Evolutionary conservation across 1,140 invertebrate species (phyloP).

Genomic region (Pogonomyrmex barbatus): DNA sequence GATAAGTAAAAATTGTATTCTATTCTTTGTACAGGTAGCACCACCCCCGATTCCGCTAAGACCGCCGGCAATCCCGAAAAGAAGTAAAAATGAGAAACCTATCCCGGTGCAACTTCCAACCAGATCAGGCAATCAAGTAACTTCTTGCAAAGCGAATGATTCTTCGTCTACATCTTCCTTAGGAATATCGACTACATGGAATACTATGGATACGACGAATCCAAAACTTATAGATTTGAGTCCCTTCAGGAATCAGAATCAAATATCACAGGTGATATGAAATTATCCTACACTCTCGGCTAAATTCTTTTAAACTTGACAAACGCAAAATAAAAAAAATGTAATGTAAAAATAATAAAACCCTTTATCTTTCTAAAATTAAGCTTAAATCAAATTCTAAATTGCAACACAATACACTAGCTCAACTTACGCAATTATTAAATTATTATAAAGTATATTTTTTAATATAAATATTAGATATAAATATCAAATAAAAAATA

Average conservation of each 20-base stretch:
- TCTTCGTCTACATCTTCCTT: slow-evolving; percentile 1
- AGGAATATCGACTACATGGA: slow-evolving; percentile 41
- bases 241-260: slow-evolving; percentile 27
- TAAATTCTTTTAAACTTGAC: neutral
- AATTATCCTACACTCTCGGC: neutral
- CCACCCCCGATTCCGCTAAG: slow-evolving; percentile 86
- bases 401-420: neutral
- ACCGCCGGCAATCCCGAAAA: slow-evolving; percentile 85
- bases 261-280: slow-evolving; percentile 27
- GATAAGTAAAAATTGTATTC: neutral
- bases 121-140: slow-evolving; percentile 28
- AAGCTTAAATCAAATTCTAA: neutral
- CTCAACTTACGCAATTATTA: neutral
- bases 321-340: neutral
- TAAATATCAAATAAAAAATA: neutral
- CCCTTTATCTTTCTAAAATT: too few species aligned
- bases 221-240: slow-evolving; percentile 66
- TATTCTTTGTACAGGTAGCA: slow-evolving; percentile 70
- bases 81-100: slow-evolving; percentile 84
- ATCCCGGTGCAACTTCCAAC: slow-evolving; percentile 66
- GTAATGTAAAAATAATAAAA: neutral
- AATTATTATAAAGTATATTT: neutral
- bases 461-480: neutral
- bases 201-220: slow-evolving; percentile 6
- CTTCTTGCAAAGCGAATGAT: slow-evolving; percentile 46